Evolutionary conservation across 2,797 vertebrate species (phyloP).

Genomic region (Cheirogaleus major): DNA sequence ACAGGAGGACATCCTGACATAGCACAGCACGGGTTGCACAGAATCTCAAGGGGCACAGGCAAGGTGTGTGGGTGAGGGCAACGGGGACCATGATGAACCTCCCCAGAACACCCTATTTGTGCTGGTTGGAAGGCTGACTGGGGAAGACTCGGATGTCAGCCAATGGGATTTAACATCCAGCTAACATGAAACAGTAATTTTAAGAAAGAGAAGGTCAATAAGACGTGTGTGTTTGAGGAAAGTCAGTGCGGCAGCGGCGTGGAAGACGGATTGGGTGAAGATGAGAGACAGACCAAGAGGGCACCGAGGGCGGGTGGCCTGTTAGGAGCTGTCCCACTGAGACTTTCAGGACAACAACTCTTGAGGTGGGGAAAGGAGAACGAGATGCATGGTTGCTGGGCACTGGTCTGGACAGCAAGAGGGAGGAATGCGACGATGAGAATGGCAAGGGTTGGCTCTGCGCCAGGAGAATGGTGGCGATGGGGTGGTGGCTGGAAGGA

Average conservation of each 20-base stretch:
- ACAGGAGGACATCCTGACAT: neutral
- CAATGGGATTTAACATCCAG: neutral
- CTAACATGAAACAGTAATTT: neutral
- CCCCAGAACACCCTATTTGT: neutral
- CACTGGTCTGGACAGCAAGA: neutral
- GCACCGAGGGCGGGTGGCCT: neutral
- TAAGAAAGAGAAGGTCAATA: neutral
- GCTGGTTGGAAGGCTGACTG: neutral
- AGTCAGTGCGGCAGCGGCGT: neutral
- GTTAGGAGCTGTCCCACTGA: neutral
- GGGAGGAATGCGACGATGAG: neutral
- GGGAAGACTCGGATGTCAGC: no score
- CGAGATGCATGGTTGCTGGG: neutral
- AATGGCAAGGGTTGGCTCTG: neutral
- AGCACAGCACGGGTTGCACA: neutral
- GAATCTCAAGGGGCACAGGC: neutral
- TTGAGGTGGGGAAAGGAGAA: neutral
- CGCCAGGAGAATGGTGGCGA: neutral
- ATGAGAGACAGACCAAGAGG: neutral
- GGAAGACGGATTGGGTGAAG: neutral
- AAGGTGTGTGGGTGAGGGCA: neutral
- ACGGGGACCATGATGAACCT: rapidly evolving
- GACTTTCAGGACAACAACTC: neutral
- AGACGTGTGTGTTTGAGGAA: neutral
- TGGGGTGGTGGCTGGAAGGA: neutral